phyloP scores from a whole-genome alignment of 2,113 vertebrate genomes.

The Psephotus haematonotus region DNA sequence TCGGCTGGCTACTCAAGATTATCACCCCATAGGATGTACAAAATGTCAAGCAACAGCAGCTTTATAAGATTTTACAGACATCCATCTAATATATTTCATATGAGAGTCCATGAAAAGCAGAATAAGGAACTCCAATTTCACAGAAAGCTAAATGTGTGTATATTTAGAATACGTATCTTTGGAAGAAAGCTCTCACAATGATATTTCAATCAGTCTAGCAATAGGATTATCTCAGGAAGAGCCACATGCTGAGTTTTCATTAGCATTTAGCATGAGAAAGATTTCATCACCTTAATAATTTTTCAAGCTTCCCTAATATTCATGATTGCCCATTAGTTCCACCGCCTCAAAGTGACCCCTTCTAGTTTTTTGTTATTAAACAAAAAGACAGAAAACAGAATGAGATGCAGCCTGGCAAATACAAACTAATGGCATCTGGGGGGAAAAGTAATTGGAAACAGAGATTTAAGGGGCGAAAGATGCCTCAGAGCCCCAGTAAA shows the following conservation, averaged over 20 bases:
- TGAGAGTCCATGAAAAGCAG: neutral
- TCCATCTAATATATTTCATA: neutral
- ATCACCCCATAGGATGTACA: neutral
- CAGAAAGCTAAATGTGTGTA: neutral
- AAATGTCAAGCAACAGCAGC: neutral
- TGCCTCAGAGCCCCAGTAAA: slow-evolving; percentile 22
- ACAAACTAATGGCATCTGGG: neutral
- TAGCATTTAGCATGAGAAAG: slow-evolving; percentile 29
- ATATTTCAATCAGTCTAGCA: slow-evolving; percentile 39
- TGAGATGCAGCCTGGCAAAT: slow-evolving; percentile 29
- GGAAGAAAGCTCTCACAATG: neutral
- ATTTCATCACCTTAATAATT: slow-evolving; percentile 60
- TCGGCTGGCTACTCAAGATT: neutral
- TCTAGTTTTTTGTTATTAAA: neutral
- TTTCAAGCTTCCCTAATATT: slow-evolving; percentile 37
- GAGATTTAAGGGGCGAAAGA: neutral
- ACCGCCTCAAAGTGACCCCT: slow-evolving; percentile 38
- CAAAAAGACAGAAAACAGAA: slow-evolving; percentile 37
- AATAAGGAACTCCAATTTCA: neutral
- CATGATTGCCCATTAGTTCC: slow-evolving; percentile 45
- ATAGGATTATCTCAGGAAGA: slow-evolving; percentile 14
- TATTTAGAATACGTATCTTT: neutral
- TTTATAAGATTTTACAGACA: neutral
- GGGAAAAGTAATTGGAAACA: slow-evolving; percentile 12
- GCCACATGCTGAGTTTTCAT: slow-evolving; percentile 43